These are phyloP conservation scores for Scomberomorus guttatus DNA, from an alignment of 2,797 vertebrate genomes.

Conservation along the genomic window DNA sequence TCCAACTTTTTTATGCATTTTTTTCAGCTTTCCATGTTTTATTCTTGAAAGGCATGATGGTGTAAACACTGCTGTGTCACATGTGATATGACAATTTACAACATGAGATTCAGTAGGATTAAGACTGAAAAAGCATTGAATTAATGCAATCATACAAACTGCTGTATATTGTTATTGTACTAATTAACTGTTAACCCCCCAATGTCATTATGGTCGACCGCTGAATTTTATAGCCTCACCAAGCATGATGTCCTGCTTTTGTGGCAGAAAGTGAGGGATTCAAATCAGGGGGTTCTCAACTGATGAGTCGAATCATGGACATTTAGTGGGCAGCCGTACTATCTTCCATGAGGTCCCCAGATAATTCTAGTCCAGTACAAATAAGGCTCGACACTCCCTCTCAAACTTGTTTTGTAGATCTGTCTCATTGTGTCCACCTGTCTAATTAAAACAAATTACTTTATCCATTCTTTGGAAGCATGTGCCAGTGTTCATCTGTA, in stretches of 20 bases:
- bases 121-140: not conserved
- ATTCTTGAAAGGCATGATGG: not conserved
- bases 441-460: slow-evolving; percentile 74
- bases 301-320: no score
- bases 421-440: slow-evolving; percentile 28
- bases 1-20: no score
- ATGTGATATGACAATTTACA: no score
- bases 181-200: no score
- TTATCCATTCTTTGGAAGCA: slow-evolving; percentile 22
- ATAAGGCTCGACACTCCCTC: not conserved
- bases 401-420: slow-evolving; percentile 22
- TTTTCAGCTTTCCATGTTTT: not conserved
- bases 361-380: slow-evolving; percentile 13
- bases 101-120: no score
- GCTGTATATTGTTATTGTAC: no score
- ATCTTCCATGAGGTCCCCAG: not conserved
- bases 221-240: not conserved
- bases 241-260: not conserved
- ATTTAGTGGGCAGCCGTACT: no score
- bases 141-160: not conserved
- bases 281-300: no score
- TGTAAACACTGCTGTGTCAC: no score
- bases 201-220: not conserved
- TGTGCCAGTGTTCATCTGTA: slow-evolving; percentile 57
- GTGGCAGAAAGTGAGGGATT: no score